These are phyloP conservation scores for Enteromius afrohamiltoni DNA, from an alignment of 2,797 vertebrate genomes.

Conservation along the genomic window DNA sequence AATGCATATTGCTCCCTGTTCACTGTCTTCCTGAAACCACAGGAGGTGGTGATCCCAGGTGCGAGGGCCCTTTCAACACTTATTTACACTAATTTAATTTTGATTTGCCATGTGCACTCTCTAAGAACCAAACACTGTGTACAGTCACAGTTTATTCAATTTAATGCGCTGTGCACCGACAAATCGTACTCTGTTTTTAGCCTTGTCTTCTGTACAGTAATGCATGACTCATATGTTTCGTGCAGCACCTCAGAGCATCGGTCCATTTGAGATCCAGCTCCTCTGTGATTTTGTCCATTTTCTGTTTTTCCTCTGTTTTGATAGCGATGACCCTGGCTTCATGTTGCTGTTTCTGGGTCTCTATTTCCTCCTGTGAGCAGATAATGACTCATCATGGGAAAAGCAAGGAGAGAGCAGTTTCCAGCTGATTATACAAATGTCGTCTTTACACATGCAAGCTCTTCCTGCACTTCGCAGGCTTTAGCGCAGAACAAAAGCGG, in stretches of 20 bases:
- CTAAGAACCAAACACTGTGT: slow-evolving; percentile 22
- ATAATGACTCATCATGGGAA: slow-evolving; percentile 42
- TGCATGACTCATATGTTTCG: not conserved
- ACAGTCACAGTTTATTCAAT: slow-evolving; percentile 34
- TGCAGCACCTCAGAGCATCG: slow-evolving; percentile 87
- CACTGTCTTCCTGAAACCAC: no score
- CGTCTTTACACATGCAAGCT: slow-evolving; percentile 36
- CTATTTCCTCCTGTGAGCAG: slow-evolving; percentile 85
- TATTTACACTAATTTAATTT: slow-evolving; percentile 2
- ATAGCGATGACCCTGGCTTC: slow-evolving; percentile 85
- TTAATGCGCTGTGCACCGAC: not conserved
- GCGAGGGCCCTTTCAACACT: no score
- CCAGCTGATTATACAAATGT: slow-evolving; percentile 46
- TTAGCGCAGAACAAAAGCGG: slow-evolving; percentile 32
- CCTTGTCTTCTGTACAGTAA: not conserved
- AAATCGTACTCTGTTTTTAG: slow-evolving; percentile 15
- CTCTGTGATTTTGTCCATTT: slow-evolving; percentile 90
- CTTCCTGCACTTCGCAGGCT: slow-evolving; percentile 27
- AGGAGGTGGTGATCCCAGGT: no score
- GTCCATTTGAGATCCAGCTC: slow-evolving; percentile 97
- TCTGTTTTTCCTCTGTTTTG: slow-evolving; percentile 92
- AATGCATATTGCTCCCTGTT: no score
- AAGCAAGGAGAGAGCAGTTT: slow-evolving; percentile 37
- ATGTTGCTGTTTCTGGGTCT: slow-evolving; percentile 91
- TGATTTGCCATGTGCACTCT: slow-evolving; percentile 20